Base-by-base conservation (phyloP, 2,888 invertebrate species). In the Seira ritae region DNA sequence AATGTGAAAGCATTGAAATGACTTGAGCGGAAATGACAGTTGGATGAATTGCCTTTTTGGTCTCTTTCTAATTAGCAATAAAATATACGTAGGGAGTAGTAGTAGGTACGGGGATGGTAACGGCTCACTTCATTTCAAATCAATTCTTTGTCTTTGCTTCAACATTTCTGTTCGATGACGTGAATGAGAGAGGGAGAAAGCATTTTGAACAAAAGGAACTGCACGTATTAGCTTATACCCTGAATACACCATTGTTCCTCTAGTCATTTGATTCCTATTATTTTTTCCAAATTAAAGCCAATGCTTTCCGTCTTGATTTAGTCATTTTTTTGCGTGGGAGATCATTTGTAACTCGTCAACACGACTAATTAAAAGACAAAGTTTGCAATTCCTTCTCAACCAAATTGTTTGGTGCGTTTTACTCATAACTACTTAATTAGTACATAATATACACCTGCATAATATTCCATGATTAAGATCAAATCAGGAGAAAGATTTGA, bases 11-110 rank as follows among this genome's bases (percentile, higher is more conserved):
- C 42, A 67, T 68, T 46, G 46, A 68, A 68, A 19, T 50, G 70
- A 78, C 62, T 78, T 78, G 65, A 71, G 71, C 65, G 42, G 66
- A 71, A 69, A 55, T 78, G 78, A 65, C 78, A 78, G 62, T 37
- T 62, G 66, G 60, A 78, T 71, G 78, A 71, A 78, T 78, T 71
- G 78, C 55, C 55, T 55, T 55, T 55, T 55, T 55, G 15, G 55
- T 55, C 55, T 55, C 55, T 55, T 55, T 55, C 55, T 17, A 55
- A 55, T 55, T 55, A 55, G 55, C 55, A 55, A 55, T 55, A 55
- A 55, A 55, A 55, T 55, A 55, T 55, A 55, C 55, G 55, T 55
- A 17, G 55, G 55, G 2, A 31, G 15, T 12, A 55, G 17, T 31
- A 31, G 15, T 12, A 55, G 17, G 55, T 55, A n/a, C n/a, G 55